Base-by-base conservation (phyloP, 2,113 vertebrate species). In the Paedocypris sp. region DNA sequence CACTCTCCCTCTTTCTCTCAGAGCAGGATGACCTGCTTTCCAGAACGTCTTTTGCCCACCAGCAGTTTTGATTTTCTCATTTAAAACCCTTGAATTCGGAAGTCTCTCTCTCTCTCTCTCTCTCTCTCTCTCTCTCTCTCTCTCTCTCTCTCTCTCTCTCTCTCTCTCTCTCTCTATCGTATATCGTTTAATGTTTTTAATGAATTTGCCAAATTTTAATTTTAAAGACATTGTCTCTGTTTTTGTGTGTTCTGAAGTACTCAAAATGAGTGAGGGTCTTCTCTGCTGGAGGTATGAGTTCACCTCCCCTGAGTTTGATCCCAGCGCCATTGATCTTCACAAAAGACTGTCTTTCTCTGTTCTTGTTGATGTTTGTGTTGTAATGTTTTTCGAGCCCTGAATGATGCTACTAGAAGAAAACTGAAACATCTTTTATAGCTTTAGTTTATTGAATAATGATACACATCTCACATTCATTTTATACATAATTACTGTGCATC, bases 261-360 rank as follows among this genome's bases (percentile, higher is more conserved):
- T 83, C 85, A 80, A 87, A 87, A 79, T 87, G 85, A 87, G 66
- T 79, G 73, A 81, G 75, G 70, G 76, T 82, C 72, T 64, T 74
- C 69, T 75, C 80, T 78, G 81, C 67, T 79, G 80, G 80, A 85
- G 85, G 85, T 87, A 86, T 77, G 84, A 64, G 75, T 72, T 72
- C 64, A 75, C 61, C 62, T 45, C 23, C 43, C 26, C 15, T 28
- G 16, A 58, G 5, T 25, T 68, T 67, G 60, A 75, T 19, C 75
- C 62, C 62, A 64, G 61, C 35, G 49, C 62, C 43, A 32, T 43
- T 68, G 51, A 62, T 19, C 46, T 68, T 73, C 69, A 36, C 49
- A 67, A 4, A 70, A 70, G 47, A 66, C 45, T 62, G 36, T 75
- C 53, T 75, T 11, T 66, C 38, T 68, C 16, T 62, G 53, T 48